Evolutionary conservation across 2,888 invertebrate species (phyloP).

Genomic region (Colostygia pectinataria): DNA sequence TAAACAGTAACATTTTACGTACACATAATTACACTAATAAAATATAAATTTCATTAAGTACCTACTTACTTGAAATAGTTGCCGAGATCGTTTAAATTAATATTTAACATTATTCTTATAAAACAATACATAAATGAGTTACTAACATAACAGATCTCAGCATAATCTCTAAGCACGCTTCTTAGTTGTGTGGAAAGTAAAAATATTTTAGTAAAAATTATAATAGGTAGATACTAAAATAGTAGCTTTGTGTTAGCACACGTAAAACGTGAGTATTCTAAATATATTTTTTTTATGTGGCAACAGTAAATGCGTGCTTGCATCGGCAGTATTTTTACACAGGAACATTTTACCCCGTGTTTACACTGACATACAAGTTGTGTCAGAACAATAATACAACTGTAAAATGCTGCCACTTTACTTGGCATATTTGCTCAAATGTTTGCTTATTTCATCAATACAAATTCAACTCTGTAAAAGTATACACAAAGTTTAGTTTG

Average conservation of each 20-base stretch:
- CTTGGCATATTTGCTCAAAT: too few species aligned
- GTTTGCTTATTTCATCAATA: too few species aligned
- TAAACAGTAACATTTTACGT: conserved; percentile 5
- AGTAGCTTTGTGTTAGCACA: neutral
- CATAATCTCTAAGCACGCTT: conserved; percentile 7
- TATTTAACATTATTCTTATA: conserved; percentile 7
- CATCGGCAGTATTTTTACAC: conserved; percentile 2
- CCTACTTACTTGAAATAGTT: conserved; percentile 7
- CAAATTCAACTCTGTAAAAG: too few species aligned
- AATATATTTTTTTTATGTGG: neutral
- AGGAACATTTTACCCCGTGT: conserved; percentile 22
- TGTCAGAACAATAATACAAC: too few species aligned
- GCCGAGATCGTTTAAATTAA: conserved; percentile 17
- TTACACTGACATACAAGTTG: too few species aligned
- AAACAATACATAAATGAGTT: conserved; percentile 9
- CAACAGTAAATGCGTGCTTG: neutral
- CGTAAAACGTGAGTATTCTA: neutral
- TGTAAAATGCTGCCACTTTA: too few species aligned
- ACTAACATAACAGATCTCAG: conserved; percentile 18
- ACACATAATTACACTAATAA: conserved; percentile 7
- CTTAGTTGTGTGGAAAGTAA: too few species aligned
- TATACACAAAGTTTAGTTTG: too few species aligned
- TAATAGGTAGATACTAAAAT: neutral
- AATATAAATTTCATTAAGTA: conserved; percentile 15
- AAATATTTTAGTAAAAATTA: too few species aligned